Conservation (phyloP, 2,888 invertebrate genomes). For the Trypoxylon attenuatum region DNA sequence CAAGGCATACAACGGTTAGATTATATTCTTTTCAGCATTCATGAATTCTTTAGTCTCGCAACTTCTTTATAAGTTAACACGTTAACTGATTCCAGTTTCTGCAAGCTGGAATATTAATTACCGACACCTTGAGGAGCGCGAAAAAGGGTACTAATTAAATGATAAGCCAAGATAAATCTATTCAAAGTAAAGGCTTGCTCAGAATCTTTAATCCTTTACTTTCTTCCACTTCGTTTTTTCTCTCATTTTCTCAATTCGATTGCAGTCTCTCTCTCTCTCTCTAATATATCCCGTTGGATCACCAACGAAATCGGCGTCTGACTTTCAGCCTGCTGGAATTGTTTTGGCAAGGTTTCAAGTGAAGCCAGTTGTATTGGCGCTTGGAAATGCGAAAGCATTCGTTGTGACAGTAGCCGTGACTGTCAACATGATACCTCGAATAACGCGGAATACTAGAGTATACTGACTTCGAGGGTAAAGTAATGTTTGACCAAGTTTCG, state of each 20-base stretch:
- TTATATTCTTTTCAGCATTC: too few species aligned
- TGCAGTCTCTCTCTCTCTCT: background rate
- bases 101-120: too few species aligned
- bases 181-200: too few species aligned
- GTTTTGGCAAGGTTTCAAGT: conserved; percentile 38
- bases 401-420: background rate
- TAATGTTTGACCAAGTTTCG: background rate
- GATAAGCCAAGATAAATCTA: too few species aligned
- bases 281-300: background rate
- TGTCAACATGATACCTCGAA: background rate
- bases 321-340: conserved; percentile 18
- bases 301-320: background rate
- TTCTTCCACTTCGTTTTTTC: too few species aligned
- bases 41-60: too few species aligned
- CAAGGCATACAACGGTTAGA: too few species aligned
- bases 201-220: background rate
- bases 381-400: background rate
- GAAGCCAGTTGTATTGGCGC: conserved; percentile 12
- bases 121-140: too few species aligned
- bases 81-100: too few species aligned
- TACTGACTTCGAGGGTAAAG: background rate
- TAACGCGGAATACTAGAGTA: background rate
- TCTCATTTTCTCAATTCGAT: too few species aligned
- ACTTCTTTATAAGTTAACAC: too few species aligned
- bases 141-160: too few species aligned